phyloP scores from a whole-genome alignment of 2,888 invertebrate genomes.

The Pandemis heparana region DNA sequence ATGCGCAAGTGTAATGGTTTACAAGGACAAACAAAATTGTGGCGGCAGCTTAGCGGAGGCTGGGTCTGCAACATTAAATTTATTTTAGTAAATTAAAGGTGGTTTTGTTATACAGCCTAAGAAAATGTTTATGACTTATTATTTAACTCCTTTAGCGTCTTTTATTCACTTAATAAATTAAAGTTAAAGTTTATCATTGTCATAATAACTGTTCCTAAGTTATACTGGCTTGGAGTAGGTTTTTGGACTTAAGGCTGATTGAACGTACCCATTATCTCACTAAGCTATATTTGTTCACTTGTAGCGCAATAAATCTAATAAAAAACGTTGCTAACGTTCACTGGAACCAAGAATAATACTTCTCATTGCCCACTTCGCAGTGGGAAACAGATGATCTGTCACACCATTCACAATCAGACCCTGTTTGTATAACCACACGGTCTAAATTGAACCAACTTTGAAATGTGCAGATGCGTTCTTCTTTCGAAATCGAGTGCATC shows the following conservation, averaged over 20 bases:
- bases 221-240: neutral
- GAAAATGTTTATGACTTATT: too few relatives aligned
- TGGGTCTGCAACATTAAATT: neutral
- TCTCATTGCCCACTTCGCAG: neutral
- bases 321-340: neutral
- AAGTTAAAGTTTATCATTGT: too few relatives aligned
- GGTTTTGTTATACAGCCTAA: neutral
- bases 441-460: neutral
- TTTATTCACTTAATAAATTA: too few relatives aligned
- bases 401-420: neutral
- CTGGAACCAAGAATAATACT: neutral
- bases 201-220: too few relatives aligned
- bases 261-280: neutral
- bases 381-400: neutral
- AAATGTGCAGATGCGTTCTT: neutral
- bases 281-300: neutral
- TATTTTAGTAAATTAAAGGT: neutral
- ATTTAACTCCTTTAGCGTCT: too few relatives aligned
- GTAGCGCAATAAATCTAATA: neutral
- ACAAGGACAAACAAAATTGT: neutral
- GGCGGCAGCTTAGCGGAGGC: neutral
- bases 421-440: neutral
- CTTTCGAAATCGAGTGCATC: neutral
- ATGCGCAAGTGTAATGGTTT: neutral
- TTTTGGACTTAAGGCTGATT: neutral